phyloP scores from a whole-genome alignment of 2,797 vertebrate genomes.

The Microctenopoma steveboyesi region DNA sequence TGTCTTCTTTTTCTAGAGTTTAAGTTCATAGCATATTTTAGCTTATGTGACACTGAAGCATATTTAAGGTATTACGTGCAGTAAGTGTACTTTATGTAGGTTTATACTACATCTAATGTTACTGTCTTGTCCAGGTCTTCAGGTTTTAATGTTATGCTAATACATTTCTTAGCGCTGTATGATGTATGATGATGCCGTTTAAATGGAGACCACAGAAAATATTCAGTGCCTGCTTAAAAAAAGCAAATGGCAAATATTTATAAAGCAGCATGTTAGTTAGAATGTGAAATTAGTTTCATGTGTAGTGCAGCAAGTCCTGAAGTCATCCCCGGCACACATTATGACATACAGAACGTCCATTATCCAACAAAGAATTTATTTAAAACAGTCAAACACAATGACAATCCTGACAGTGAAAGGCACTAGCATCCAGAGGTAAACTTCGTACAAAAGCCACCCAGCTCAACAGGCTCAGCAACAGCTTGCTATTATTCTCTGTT shows the following conservation, averaged over 20 bases:
- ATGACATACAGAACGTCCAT: constrained; percentile 27
- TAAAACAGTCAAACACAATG: constrained; percentile 41
- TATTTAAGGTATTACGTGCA: no score
- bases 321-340: background rate
- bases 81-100: no score
- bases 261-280: background rate
- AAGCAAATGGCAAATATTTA: background rate
- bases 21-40: no score
- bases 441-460: constrained; percentile 44
- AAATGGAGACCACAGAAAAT: background rate
- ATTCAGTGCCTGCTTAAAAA: background rate
- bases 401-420: constrained; percentile 10
- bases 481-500: constrained; percentile 69
- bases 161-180: background rate
- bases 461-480: constrained; percentile 42
- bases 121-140: no score
- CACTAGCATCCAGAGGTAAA: constrained; percentile 58
- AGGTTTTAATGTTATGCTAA: background rate
- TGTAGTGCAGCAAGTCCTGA: background rate
- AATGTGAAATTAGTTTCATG: background rate
- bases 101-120: no score
- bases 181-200: background rate
- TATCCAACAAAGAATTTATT: constrained; percentile 16
- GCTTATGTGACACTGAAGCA: no score
- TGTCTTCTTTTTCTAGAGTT: no score